Base-by-base conservation (phyloP, 2,113 vertebrate genomes). In the Amia ocellicauda region DNA sequence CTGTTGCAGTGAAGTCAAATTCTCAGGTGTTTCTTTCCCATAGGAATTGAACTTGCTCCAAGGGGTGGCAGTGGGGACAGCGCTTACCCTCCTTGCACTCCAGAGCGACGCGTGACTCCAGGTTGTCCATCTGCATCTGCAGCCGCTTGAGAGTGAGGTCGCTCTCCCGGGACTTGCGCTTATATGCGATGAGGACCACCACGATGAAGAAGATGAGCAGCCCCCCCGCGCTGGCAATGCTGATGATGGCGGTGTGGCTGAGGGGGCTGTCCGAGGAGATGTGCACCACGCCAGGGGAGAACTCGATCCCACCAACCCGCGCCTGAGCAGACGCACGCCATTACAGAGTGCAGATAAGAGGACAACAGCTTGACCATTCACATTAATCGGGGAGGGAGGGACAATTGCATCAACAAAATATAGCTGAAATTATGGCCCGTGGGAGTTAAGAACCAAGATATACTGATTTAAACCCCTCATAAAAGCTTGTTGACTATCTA, bases 51-150 rank as follows among this genome's bases (percentile, higher is more conserved):
- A 36, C 31, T 11, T 36, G 31, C 31, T 36, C 5, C 31, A 36
- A 2, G 31, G 31, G 31, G 11, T 36, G n/a, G n/a, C n/a, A n/a
- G n/a, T n/a, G 22, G 2, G 2, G 1, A 4, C 20, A 1, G 11
- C 4, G 26, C 63, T 59, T 83, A 98, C 97, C 97, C 88, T 99
- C 97, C 77, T 99, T 99, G 84, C 97, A 99, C 75, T 99, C 97
- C 64, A 99, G 83, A 0, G 97, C 97, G 71, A 99, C 97, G 0
- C 97, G 90, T n/a, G 96, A 99, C 83, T 99, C 97, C 69, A 99
- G 85, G 84, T 98, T 99, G 86, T 99, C 97, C 97, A 99, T 99
- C 77, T 99, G 97, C 97, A 99, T 99, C 85, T 99, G 97, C 60
- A 99, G 85, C 11, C 97, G 89, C 68, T 98, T 98, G 62, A 99